A percentile compares a stretch with the other conserved stretches of the same genome.
Conservation (phyloP, 1,140 invertebrate species). For the Drosophila persimilis region DNA sequence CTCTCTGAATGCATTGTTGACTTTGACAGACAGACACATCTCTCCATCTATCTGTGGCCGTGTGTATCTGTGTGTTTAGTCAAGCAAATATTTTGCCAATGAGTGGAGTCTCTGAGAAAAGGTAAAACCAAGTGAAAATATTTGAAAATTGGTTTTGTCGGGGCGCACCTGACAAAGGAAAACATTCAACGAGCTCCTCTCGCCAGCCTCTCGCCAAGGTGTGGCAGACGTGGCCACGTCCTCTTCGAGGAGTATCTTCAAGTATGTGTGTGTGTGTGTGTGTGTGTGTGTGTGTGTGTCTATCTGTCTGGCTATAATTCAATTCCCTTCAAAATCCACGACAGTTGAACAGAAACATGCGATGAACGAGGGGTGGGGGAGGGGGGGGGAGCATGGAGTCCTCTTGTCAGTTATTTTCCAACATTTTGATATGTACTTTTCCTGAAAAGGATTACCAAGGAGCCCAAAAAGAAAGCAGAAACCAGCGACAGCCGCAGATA, state of each 20-base stretch:
- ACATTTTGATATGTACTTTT: conserved; percentile 70
- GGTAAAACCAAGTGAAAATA: conserved; percentile 73
- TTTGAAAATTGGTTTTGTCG: conserved; percentile 82
- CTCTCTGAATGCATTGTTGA: conserved; percentile 66
- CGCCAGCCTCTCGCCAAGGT: background rate
- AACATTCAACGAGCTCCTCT: conserved; percentile 55
- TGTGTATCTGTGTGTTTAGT: conserved; percentile 59
- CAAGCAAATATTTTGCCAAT: conserved; percentile 74
- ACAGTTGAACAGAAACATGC: conserved; percentile 57
- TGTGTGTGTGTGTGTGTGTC: background rate
- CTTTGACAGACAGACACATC: conserved; percentile 47
- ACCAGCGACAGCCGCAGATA: conserved; percentile 40
- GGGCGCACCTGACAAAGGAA: conserved; percentile 75
- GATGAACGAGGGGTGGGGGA: conserved; percentile 14
- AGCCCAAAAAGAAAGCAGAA: background rate
- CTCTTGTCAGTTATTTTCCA: conserved; percentile 72
- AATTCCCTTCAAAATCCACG: conserved; percentile 68
- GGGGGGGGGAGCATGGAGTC: conserved; percentile 28
- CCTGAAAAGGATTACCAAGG: conserved; percentile 71
- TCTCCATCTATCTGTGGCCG: conserved; percentile 11
- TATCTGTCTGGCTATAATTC: conserved; percentile 51
- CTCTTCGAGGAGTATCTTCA: conserved; percentile 7
- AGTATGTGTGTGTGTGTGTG: conserved; percentile 25
- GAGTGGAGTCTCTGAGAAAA: conserved; percentile 56
- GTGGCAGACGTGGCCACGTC: background rate